phyloP scores from a whole-genome alignment of 2,797 vertebrate genomes.

The Trematomus bernacchii region DNA sequence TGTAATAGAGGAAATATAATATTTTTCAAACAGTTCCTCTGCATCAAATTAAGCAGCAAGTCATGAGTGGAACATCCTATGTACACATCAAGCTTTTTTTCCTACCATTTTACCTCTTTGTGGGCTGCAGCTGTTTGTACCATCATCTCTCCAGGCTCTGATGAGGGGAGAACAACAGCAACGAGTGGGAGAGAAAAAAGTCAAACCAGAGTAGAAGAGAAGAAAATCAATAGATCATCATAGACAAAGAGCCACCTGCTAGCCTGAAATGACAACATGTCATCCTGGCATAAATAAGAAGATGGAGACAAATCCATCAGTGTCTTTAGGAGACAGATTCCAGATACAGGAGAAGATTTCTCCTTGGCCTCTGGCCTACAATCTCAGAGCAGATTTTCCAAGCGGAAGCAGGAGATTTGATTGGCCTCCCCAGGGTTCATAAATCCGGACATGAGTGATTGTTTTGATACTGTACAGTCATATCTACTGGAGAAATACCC shows the following conservation, averaged over 20 bases:
- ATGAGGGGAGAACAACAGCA: conserved; percentile 50
- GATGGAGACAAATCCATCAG: conserved; percentile 62
- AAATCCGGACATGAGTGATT: conserved; percentile 39
- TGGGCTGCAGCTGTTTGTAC: conserved; percentile 52
- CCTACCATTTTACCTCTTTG: conserved; percentile 11
- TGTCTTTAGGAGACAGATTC: conserved; percentile 56
- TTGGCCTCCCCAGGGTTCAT: conserved; percentile 42
- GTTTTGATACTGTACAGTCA: neutral
- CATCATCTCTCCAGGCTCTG: conserved; percentile 46
- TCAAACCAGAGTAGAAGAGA: conserved; percentile 52
- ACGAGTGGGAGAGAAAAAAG: conserved; percentile 65
- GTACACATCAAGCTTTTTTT: conserved; percentile 6
- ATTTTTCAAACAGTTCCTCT: neutral
- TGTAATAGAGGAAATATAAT: neutral
- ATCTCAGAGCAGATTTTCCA: conserved; percentile 42
- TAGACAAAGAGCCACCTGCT: conserved; percentile 80
- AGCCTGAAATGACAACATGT: conserved; percentile 74
- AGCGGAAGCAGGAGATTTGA: conserved; percentile 53
- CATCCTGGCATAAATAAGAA: conserved; percentile 60
- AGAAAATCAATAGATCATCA: conserved; percentile 79
- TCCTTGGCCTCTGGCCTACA: conserved; percentile 44
- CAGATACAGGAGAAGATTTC: conserved; percentile 44
- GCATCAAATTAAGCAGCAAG: neutral
- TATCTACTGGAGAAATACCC: neutral
- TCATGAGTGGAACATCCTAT: neutral